A percentile compares a stretch with the other conserved stretches of the same genome.
Evolutionary conservation across 2,113 vertebrate species (phyloP).

Genomic region (Sarotherodon lohbergeri): DNA sequence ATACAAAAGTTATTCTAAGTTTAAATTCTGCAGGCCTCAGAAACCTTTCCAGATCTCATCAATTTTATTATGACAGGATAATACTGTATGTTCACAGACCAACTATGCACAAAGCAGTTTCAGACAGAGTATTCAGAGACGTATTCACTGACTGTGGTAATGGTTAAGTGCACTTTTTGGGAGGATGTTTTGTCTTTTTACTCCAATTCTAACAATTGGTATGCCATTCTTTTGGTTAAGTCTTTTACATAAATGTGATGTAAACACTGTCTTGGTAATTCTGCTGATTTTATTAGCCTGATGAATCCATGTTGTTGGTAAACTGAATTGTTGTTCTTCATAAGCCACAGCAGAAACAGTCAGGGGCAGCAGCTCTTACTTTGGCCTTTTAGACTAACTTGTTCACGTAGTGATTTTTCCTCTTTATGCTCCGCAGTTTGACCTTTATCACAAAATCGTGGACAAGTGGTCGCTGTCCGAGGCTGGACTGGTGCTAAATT

Average conservation of each 20-base stretch:
- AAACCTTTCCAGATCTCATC: background rate
- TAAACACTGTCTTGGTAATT: background rate
- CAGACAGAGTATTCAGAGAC: background rate
- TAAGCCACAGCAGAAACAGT: background rate
- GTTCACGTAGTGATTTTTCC: background rate
- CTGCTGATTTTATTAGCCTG: background rate
- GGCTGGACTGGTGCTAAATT: conserved; percentile 9
- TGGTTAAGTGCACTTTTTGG: background rate
- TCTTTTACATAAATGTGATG: background rate
- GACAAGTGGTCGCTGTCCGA: background rate
- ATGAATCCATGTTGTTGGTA: background rate
- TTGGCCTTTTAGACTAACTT: background rate
- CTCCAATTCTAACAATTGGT: background rate
- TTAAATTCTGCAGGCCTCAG: background rate
- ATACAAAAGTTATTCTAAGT: background rate
- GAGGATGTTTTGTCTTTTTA: background rate
- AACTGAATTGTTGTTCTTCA: background rate
- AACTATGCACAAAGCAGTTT: background rate
- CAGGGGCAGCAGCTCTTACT: background rate
- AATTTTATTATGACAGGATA: background rate
- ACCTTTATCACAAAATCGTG: background rate
- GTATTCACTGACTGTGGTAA: background rate
- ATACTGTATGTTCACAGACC: background rate
- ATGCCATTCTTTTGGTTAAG: background rate
- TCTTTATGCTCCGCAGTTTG: background rate